These are phyloP conservation scores for Erannis defoliaria DNA, from an alignment of 2,888 invertebrate species.

Conservation along the genomic window DNA sequence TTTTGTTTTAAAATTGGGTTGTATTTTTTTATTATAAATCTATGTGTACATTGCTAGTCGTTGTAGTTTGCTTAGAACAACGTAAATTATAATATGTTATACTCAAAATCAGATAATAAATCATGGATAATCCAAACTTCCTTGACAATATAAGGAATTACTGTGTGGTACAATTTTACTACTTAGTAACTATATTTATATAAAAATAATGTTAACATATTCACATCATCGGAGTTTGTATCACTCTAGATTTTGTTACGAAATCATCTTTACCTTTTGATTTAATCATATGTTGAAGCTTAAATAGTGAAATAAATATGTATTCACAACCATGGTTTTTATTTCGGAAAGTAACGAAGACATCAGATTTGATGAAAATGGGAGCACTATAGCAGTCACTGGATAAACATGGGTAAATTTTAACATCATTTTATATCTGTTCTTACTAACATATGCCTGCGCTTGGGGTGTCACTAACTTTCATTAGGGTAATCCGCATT, in stretches of 20 bases:
- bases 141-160: slow-evolving; percentile 69
- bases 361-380: slow-evolving; percentile 31
- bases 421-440: slow-evolving; percentile 38
- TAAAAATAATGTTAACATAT: slow-evolving; percentile 49
- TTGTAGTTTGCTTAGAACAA: slow-evolving; percentile 56
- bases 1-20: slow-evolving; percentile 46
- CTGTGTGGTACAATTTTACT: slow-evolving; percentile 65
- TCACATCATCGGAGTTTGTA: slow-evolving; percentile 54
- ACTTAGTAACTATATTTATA: slow-evolving; percentile 58
- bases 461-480: slow-evolving; percentile 28
- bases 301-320: slow-evolving; percentile 77
- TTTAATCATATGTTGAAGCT: slow-evolving; percentile 67
- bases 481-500: slow-evolving; percentile 1
- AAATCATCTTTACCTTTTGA: slow-evolving; percentile 56
- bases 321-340: slow-evolving; percentile 80
- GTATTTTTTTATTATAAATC: slow-evolving; percentile 25
- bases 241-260: slow-evolving; percentile 40
- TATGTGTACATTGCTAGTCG: slow-evolving; percentile 61
- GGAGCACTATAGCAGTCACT: slow-evolving; percentile 43
- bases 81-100: slow-evolving; percentile 58
- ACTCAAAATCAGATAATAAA: slow-evolving; percentile 57
- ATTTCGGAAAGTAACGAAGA: slow-evolving; percentile 57
- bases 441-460: slow-evolving; percentile 28
- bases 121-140: slow-evolving; percentile 52
- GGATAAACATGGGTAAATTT: slow-evolving; percentile 45